Conservation (phyloP, 2,888 invertebrate genomes). For the Andrena hattorfiana region DNA sequence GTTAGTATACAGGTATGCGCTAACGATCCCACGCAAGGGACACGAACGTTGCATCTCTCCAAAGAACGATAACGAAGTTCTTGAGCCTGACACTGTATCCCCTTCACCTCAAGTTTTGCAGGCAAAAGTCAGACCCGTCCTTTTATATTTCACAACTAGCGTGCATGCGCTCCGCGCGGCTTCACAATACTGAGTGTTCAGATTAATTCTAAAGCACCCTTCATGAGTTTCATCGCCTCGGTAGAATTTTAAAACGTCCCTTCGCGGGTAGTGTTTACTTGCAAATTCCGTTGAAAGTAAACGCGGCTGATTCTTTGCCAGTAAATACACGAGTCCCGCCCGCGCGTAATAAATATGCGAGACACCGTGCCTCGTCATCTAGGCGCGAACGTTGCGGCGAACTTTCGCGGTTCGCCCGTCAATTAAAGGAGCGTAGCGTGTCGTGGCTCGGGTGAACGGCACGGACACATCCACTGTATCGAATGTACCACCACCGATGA, state of each 20-base stretch:
- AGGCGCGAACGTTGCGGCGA: not conserved
- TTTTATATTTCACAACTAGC: no score
- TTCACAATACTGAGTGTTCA: no score
- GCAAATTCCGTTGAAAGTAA: not conserved
- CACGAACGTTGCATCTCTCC: not conserved
- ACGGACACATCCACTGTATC: conserved; percentile 39
- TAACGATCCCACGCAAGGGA: conserved; percentile 28
- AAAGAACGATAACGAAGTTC: conserved; percentile 19
- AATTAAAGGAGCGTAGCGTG: conserved; percentile 30
- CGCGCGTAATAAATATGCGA: not conserved
- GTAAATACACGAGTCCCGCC: not conserved
- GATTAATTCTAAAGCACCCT: no score
- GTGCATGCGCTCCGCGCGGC: no score
- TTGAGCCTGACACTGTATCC: not conserved
- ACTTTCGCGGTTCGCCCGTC: conserved; percentile 7
- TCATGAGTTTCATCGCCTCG: no score
- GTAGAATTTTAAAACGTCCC: no score
- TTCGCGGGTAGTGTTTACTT: not conserved
- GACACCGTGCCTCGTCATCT: not conserved
- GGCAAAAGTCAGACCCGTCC: no score
- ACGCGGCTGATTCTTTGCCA: not conserved
- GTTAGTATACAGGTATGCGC: conserved; percentile 89
- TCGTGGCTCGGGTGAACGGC: conserved; percentile 44
- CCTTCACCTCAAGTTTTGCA: not conserved
- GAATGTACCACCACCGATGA: conserved; percentile 11